Base-by-base conservation (phyloP, 2,797 vertebrate species). In the Paedocypris micromegethes region DNA sequence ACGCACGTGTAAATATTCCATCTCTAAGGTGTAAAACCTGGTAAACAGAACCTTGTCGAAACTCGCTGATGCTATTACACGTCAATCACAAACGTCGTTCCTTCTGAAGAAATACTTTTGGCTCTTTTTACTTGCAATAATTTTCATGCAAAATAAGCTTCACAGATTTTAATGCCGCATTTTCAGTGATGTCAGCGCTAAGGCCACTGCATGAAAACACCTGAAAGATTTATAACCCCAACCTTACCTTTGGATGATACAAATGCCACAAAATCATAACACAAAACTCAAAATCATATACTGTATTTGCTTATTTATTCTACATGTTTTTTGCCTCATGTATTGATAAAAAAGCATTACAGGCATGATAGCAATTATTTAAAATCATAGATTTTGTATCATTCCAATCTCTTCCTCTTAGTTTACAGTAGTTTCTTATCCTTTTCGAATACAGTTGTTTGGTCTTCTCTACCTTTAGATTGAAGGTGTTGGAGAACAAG, bases 191-290 rank as follows among this genome's bases (percentile, higher is more conserved):
- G 86, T 92, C 93, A 88, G 92, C 93, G 91, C 90, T 92, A 92
- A 90, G 80, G 82, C 88, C 81, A 86, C 80, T 83, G 47, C 89
- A 84, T 90, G 85, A 70, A 78, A 84, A 88, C 69, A 56, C 79
- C 75, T 86, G 88, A 87, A 85, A 80, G 79, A 87, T 82, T 8
- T 81, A 84, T 83, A 86, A 85, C 79, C 77, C 61, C 47, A 41
- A 5, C 44, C 52, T 38, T 81, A 71, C 93, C 93, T 91, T 84
- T 89, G 88, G 92, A 93, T 92, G 91, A 93, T 92, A 91, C 91
- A 90, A 91, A 91, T 84, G 81, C 86, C 84, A 80, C 82, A 52
- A 54, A 8, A 46, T 44, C 3, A 2, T 40, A 58, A 5, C 1
- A 47, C 43, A 23, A 23, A 23, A 23, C 23, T 23, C 23, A 23